Percentiles rank a stretch among this genome's conserved stretches.
Conservation (phyloP, 2,888 invertebrate genomes). For the Hipparchia sbordonii region DNA sequence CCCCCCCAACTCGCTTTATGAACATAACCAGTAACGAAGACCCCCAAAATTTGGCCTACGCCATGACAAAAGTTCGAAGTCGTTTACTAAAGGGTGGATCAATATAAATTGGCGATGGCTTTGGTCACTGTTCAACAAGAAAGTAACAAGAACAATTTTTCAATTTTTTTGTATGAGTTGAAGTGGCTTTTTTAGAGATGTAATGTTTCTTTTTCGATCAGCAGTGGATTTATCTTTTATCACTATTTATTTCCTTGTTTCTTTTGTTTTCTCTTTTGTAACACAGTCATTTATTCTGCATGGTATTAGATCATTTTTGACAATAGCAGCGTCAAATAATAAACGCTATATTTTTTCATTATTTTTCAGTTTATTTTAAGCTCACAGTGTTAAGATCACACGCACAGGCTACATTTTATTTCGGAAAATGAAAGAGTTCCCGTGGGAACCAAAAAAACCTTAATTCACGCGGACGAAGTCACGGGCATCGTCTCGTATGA, state of each 20-base stretch:
- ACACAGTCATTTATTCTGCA: neutral
- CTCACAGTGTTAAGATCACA: too few species aligned
- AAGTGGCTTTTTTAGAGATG: conserved; percentile 34
- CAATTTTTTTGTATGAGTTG: conserved; percentile 35
- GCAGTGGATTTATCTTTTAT: conserved; percentile 14
- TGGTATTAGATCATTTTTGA: neutral
- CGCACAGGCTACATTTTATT: too few species aligned
- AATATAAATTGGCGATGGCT: conserved; percentile 39
- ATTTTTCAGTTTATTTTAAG: too few species aligned
- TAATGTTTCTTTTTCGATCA: conserved; percentile 25
- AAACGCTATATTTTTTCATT: too few species aligned
- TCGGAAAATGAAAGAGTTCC: too few species aligned
- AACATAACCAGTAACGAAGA: conserved; percentile 39
- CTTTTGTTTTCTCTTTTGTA: neutral
- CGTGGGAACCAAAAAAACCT: too few species aligned
- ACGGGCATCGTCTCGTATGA: too few species aligned
- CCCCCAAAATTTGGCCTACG: conserved; percentile 30
- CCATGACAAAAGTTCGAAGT: conserved; percentile 25
- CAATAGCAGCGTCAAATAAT: neutral
- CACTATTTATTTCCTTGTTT: conserved; percentile 18
- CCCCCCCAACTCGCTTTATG: conserved; percentile 48
- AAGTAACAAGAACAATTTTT: conserved; percentile 41
- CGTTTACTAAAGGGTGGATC: conserved; percentile 40
- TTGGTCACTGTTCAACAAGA: conserved; percentile 42
- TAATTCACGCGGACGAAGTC: too few species aligned